phyloP scores from a whole-genome alignment of 2,888 invertebrate species.

The Hecatera dysodea region DNA sequence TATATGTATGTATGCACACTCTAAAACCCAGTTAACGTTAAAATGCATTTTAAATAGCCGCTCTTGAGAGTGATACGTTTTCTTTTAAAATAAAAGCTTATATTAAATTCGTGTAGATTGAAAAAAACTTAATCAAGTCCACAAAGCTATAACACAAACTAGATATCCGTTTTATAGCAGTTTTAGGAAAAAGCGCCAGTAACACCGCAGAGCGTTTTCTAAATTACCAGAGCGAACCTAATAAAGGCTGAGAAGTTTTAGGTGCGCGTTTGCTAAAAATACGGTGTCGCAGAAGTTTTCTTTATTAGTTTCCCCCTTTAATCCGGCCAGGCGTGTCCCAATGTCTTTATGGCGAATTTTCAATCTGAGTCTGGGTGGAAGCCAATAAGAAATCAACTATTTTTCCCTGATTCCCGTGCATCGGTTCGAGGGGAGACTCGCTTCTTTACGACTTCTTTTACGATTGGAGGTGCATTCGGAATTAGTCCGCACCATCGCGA shows the following conservation, averaged over 20 bases:
- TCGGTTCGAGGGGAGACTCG: slow-evolving; percentile 87
- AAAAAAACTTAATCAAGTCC: slow-evolving; percentile 78
- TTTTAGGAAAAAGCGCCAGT: slow-evolving; percentile 74
- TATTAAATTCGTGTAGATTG: slow-evolving; percentile 71
- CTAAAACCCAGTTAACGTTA: slow-evolving; percentile 68
- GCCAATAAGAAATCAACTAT: slow-evolving; percentile 91
- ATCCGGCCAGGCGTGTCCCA: slow-evolving; percentile 89
- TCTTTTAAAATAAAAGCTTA: slow-evolving; percentile 56
- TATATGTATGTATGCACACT: slow-evolving; percentile 68
- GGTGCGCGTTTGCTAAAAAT: slow-evolving; percentile 89
- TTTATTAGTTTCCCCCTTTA: slow-evolving; percentile 91
- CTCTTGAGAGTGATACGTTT: slow-evolving; percentile 45
- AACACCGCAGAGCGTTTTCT: slow-evolving; percentile 79
- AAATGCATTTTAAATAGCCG: slow-evolving; percentile 64
- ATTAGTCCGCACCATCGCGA: slow-evolving; percentile 87
- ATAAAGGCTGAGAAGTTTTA: slow-evolving; percentile 87
- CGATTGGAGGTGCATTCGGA: slow-evolving; percentile 91
- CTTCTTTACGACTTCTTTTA: slow-evolving; percentile 91
- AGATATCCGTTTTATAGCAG: slow-evolving; percentile 76
- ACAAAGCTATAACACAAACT: slow-evolving; percentile 74
- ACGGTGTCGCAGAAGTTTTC: slow-evolving; percentile 91
- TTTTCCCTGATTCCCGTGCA: slow-evolving; percentile 89
- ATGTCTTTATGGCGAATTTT: slow-evolving; percentile 91
- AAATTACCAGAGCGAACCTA: slow-evolving; percentile 85
- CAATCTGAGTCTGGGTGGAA: slow-evolving; percentile 90